Conservation (phyloP, 92 coral and sea anemone genomes). For the Heliopora coerulea region DNA sequence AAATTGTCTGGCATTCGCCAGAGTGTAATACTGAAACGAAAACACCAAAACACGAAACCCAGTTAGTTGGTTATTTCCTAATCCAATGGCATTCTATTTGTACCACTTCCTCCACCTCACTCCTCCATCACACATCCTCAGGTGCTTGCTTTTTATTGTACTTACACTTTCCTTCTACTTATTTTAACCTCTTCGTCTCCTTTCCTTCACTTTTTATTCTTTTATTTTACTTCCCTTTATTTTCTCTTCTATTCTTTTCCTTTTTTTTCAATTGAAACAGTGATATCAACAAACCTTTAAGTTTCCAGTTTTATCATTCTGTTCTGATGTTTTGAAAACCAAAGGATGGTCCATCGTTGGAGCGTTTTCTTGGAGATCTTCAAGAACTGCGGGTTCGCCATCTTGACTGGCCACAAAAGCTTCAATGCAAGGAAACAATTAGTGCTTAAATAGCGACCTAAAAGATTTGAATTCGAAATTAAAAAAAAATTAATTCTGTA, state of each 20-base stretch:
- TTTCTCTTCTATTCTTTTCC: neutral
- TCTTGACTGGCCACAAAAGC: slow-evolving; percentile 44
- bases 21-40: too few species aligned
- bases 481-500: too few species aligned
- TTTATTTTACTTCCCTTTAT: neutral
- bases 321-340: slow-evolving; percentile 53
- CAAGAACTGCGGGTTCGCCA: slow-evolving; percentile 74
- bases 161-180: too few species aligned
- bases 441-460: too few species aligned
- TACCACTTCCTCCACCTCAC: neutral
- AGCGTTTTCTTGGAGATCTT: slow-evolving; percentile 65
- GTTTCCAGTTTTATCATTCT: slow-evolving; percentile 19
- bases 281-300: slow-evolving; percentile 14
- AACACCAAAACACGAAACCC: too few species aligned
- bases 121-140: neutral
- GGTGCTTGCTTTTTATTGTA: too few species aligned
- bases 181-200: neutral
- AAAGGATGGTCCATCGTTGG: slow-evolving; percentile 58
- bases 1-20: too few species aligned
- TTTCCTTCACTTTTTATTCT: neutral
- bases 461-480: too few species aligned
- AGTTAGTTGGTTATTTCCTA: too few species aligned
- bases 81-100: too few species aligned
- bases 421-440: slow-evolving; percentile 1
- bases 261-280: too few species aligned